A percentile compares a stretch with the other conserved stretches of the same genome.
These are phyloP conservation scores for Atta cephalotes DNA, from an alignment of 1,140 invertebrate species.

Conservation along the genomic window DNA sequence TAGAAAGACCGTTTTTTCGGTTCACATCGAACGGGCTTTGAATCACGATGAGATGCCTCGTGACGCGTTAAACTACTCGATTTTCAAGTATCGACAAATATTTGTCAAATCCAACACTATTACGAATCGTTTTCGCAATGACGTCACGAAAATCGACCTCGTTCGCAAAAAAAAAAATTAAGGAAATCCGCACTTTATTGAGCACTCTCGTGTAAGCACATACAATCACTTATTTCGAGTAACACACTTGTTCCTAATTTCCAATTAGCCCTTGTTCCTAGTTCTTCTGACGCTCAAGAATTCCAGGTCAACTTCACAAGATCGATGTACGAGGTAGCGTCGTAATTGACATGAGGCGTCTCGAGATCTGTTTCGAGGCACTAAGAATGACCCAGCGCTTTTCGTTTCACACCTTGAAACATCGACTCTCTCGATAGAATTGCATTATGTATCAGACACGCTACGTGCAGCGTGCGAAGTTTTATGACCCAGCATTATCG, in stretches of 20 bases:
- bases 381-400: conserved; percentile 25
- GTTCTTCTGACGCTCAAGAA: not conserved
- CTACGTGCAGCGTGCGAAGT: conserved; percentile 25
- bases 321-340: conserved; percentile 15
- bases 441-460: conserved; percentile 67
- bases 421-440: conserved; percentile 8
- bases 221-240: conserved; percentile 16
- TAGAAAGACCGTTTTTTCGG: conserved; percentile 28
- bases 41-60: conserved; percentile 38
- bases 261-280: not conserved
- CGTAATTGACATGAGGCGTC: conserved; percentile 13
- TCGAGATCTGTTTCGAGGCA: conserved; percentile 14
- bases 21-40: conserved; percentile 27
- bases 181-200: conserved; percentile 14
- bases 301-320: not conserved
- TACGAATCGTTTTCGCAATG: conserved; percentile 1
- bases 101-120: conserved; percentile 37
- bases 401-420: conserved; percentile 37
- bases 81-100: conserved; percentile 44
- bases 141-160: not conserved
- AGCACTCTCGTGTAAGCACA: not conserved
- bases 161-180: not conserved
- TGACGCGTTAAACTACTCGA: conserved; percentile 47
- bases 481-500: conserved; percentile 70
- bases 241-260: conserved; percentile 9